phyloP scores from a whole-genome alignment of 2,113 vertebrate genomes.

The Urocynchramus pylzowi region DNA sequence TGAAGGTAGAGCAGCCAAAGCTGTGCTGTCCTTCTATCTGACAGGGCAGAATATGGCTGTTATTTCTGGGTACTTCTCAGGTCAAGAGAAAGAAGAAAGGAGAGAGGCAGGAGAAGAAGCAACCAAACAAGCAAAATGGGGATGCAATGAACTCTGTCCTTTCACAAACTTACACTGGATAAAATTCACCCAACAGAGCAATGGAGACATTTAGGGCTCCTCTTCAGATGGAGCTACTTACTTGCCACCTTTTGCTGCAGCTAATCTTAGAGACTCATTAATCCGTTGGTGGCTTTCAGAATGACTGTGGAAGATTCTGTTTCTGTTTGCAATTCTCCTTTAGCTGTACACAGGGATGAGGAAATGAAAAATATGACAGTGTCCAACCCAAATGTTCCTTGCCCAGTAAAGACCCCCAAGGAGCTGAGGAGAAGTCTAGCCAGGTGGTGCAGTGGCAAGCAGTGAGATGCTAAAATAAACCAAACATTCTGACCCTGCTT shows the following conservation, averaged over 20 bases:
- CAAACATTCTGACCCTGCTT: not conserved
- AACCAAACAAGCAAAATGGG: not conserved
- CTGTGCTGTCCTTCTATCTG: not conserved
- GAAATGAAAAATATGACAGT: not conserved
- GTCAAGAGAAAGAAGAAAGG: not conserved
- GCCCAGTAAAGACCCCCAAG: not conserved
- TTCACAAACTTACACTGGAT: not conserved
- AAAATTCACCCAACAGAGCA: not conserved
- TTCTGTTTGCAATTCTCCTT: not conserved
- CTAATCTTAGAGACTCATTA: not conserved
- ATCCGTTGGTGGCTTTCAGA: not conserved
- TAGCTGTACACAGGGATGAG: not conserved
- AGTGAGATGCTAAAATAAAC: not conserved
- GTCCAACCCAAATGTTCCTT: rapidly evolving
- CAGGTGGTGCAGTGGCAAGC: not conserved
- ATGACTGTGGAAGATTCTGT: not conserved
- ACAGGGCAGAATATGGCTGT: not conserved
- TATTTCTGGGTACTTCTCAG: not conserved
- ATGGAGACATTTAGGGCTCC: not conserved
- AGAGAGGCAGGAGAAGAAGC: not conserved
- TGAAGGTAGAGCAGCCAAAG: not conserved
- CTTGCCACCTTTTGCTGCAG: not conserved
- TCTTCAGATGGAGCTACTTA: not conserved
- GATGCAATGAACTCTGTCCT: not conserved
- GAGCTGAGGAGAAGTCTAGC: not conserved